Base-by-base conservation (phyloP, 2,888 invertebrate genomes). In the Chirona hameri region DNA sequence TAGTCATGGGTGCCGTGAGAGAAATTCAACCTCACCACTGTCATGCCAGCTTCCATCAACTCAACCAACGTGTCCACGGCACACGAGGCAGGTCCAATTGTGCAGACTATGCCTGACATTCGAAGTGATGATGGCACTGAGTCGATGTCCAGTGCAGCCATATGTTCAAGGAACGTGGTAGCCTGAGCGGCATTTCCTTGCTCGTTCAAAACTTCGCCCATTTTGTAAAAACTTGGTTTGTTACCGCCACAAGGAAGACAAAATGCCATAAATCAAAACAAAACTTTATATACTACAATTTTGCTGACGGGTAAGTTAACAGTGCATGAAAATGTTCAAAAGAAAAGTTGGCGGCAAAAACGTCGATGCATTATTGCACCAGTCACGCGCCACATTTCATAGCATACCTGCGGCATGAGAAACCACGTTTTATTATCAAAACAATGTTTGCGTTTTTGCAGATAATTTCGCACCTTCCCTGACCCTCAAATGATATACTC, bases 21-120 rank as follows among this genome's bases (percentile, higher is more conserved):
- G 90, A 97, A 97, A 90, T 97, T 97, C 90, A 97, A 83, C 82
- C 98, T 93, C 21, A 98, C 98, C 82, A 98, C 92, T 87, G 98
- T 98, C 98, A 99, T 98, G 84, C 98, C 98, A 0, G 95, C 95
- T 85, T 94, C 94, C 90, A 99, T 97, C 97, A 99, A 97, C 88
- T 96, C 92, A 87, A 95, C 95, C 69, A 99, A 90, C 88, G 92
- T 93, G 81, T 91, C 93, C 7, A 95, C 94, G 85, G 93, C 92
- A 82, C 93, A 91, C 81, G 95, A 96, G 4, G 92, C 96, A 0
- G 95, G 95, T 2, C 95, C 98, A 87, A 99, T 99, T 55, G 99
- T 99, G 88, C 99, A 99, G 87, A 99, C 97, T 87, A 99, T 96
- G 85, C 99, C 99, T 3, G 98, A 96, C 83, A 98, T 92, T 83